Conservation (phyloP, 2,113 vertebrate genomes). For the Cyprinus carpio region DNA sequence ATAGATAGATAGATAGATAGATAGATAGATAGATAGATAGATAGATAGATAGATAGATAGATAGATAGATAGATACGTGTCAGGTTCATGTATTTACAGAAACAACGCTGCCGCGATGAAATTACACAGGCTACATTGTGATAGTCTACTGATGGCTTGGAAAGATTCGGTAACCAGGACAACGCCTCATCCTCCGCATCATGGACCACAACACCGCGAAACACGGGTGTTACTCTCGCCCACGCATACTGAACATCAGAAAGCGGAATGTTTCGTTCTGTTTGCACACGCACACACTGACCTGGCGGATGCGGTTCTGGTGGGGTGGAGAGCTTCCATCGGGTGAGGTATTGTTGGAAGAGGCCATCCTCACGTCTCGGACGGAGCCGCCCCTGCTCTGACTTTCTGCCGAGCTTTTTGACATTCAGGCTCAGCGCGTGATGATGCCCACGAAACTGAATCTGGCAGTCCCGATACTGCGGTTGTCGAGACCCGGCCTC, state of each 20-base stretch:
- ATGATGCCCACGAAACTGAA: constrained; percentile 40
- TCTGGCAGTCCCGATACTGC: constrained; percentile 30
- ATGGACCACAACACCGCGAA: constrained; percentile 17
- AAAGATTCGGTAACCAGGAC: constrained; percentile 56
- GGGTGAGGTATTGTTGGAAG: constrained; percentile 71
- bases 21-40: no score
- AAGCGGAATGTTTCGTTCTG: constrained; percentile 33
- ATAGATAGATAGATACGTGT: background rate
- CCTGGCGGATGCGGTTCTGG: constrained; percentile 77
- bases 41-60: constrained; percentile 10
- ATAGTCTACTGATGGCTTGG: constrained; percentile 9
- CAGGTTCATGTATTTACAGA: background rate
- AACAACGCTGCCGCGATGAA: constrained; percentile 34
- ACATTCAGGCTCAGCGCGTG: constrained; percentile 62
- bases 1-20: no score
- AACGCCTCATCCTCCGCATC: constrained; percentile 64
- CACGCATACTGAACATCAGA: background rate
- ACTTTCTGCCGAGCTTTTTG: constrained; percentile 69
- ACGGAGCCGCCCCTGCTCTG: constrained; percentile 73
- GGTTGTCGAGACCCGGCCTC: constrained; percentile 46
- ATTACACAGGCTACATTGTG: background rate
- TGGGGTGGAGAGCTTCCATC: constrained; percentile 72
- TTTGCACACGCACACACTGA: constrained; percentile 59
- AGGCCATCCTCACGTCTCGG: constrained; percentile 72
- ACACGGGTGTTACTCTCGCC: background rate